Evolutionary conservation across 2,113 vertebrate genomes (phyloP).

Genomic region (Phyllopteryx taeniolatus): DNA sequence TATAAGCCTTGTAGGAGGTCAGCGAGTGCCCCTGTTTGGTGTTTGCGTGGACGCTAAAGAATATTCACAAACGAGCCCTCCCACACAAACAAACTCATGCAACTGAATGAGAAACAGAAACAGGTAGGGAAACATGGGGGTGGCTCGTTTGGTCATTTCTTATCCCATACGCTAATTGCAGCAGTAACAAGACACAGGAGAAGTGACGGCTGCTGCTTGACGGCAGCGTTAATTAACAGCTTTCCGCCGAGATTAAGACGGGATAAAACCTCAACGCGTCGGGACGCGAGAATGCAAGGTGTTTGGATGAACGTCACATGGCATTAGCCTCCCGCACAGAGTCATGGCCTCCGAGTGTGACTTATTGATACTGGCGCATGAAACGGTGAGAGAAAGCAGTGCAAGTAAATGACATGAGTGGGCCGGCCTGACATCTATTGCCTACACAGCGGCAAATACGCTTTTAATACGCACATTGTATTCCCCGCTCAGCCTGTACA

Average conservation of each 20-base stretch:
- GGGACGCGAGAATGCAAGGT: slow-evolving; percentile 10
- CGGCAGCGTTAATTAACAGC: slow-evolving; percentile 74
- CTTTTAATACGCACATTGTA: slow-evolving; percentile 18
- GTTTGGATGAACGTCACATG: slow-evolving; percentile 42
- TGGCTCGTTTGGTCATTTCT: slow-evolving; percentile 54
- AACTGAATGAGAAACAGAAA: slow-evolving; percentile 55
- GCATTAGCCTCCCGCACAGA: slow-evolving; percentile 37
- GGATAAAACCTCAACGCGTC: slow-evolving; percentile 53
- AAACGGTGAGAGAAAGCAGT: slow-evolving; percentile 33
- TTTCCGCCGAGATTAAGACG: slow-evolving; percentile 71
- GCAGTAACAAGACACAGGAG: slow-evolving; percentile 73
- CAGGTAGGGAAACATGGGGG: slow-evolving; percentile 34
- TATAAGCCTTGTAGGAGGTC: too few relatives aligned
- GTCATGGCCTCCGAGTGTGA: slow-evolving; percentile 33
- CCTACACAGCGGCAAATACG: slow-evolving; percentile 25
- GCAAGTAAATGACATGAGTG: slow-evolving; percentile 38
- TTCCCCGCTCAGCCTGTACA: slow-evolving; percentile 34
- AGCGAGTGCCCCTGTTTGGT: too few relatives aligned
- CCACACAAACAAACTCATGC: slow-evolving; percentile 14
- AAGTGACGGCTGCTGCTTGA: slow-evolving; percentile 68
- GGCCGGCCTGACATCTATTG: slow-evolving; percentile 26
- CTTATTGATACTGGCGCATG: slow-evolving; percentile 53
- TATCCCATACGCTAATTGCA: slow-evolving; percentile 65
- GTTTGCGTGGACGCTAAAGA: too few relatives aligned
- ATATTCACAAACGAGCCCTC: neutral